Conservation (phyloP, 2,797 vertebrate genomes). For the Botia almorhae region DNA sequence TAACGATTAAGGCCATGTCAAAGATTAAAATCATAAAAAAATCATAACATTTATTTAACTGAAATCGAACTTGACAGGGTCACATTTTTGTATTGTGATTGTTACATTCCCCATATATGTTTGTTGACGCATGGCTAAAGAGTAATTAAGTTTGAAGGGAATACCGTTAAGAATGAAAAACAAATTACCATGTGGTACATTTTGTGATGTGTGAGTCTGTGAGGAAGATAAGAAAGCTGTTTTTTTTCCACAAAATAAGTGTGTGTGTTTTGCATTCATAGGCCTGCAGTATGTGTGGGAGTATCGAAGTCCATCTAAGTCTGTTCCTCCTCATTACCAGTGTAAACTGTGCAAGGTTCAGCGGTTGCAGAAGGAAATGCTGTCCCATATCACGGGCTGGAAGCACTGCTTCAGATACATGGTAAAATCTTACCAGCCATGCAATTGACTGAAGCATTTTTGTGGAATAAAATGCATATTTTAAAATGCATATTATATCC, state of each 20-base stretch:
- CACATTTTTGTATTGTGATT: too few species aligned
- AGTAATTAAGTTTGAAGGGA: not conserved
- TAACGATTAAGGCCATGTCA: too few species aligned
- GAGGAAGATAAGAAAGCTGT: not conserved
- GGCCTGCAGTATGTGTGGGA: constrained; percentile 84
- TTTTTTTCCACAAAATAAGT: not conserved
- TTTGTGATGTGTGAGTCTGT: too few species aligned
- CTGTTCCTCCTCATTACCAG: constrained; percentile 80
- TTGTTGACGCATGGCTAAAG: not conserved
- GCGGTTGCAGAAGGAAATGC: constrained; percentile 77
- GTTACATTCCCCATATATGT: not conserved
- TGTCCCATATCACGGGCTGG: constrained; percentile 79
- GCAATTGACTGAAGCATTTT: too few species aligned
- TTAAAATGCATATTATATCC: too few species aligned
- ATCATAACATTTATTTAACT: too few species aligned
- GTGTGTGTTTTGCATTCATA: constrained; percentile 57
- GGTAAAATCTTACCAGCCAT: constrained; percentile 60
- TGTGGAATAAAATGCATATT: too few species aligned
- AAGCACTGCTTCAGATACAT: constrained; percentile 80
- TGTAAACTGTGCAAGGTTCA: constrained; percentile 79
- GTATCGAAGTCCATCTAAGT: constrained; percentile 82
- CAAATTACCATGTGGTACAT: not conserved
- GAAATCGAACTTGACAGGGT: too few species aligned
- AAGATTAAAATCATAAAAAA: too few species aligned
- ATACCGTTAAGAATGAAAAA: not conserved